Percentiles rank a stretch among this genome's conserved stretches.
These are phyloP conservation scores for Puffinus mauretanicus DNA, from an alignment of 2,113 vertebrate genomes.

Conservation along the genomic window DNA sequence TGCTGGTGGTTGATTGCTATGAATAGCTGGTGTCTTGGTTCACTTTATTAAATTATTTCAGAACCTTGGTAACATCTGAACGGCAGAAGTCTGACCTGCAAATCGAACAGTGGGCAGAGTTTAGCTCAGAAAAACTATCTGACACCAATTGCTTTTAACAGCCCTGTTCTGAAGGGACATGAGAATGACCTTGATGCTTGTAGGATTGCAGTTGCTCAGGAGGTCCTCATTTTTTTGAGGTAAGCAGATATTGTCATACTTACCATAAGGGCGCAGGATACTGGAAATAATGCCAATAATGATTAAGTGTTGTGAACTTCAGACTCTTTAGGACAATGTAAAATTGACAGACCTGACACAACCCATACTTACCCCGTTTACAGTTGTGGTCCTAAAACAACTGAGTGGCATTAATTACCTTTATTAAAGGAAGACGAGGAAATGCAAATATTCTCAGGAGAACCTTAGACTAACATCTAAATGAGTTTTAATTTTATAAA, in stretches of 20 bases:
- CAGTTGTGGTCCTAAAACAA: neutral
- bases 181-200: neutral
- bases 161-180: neutral
- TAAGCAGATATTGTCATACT: neutral
- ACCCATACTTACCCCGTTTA: neutral
- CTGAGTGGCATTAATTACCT: slow-evolving; percentile 34
- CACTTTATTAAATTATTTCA: slow-evolving; percentile 1
- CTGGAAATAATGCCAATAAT: neutral
- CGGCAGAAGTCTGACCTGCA: neutral
- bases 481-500: neutral
- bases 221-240: neutral
- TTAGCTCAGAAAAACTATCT: slow-evolving; percentile 12
- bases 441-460: slow-evolving; percentile 10
- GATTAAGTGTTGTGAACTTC: neutral
- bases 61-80: neutral
- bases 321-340: neutral
- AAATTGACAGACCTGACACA: neutral
- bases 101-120: neutral
- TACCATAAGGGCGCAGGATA: neutral
- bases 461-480: neutral
- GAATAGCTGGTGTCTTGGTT: neutral
- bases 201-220: neutral
- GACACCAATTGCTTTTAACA: neutral
- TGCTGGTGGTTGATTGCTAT: neutral
- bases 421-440: slow-evolving; percentile 33